A percentile compares a stretch with the other conserved stretches of the same genome.
Evolutionary conservation across 2,888 invertebrate species (phyloP).

Genomic region (Alentia gelatinosa): DNA sequence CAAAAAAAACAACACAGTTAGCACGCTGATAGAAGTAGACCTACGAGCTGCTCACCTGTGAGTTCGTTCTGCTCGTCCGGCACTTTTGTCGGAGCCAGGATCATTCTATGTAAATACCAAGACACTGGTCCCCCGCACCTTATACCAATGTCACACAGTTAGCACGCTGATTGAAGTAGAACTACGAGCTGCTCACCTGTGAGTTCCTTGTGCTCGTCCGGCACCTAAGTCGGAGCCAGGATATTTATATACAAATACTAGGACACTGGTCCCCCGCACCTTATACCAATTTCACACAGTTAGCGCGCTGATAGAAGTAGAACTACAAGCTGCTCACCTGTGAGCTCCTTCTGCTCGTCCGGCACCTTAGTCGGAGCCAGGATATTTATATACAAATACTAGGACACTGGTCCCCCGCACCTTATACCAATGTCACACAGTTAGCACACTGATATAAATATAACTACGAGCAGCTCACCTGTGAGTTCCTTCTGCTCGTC

Average conservation of each 20-base stretch:
- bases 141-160: no score
- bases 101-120: no score
- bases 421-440: background rate
- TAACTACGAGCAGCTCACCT: constrained; percentile 82
- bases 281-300: background rate
- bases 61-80: constrained; percentile 92
- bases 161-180: no score
- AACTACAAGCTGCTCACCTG: constrained; percentile 83
- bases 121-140: no score
- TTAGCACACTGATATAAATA: background rate
- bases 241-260: constrained; percentile 81
- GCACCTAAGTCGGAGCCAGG: constrained; percentile 91
- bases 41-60: constrained; percentile 85
- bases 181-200: constrained; percentile 86
- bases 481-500: constrained; percentile 93
- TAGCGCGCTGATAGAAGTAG: background rate
- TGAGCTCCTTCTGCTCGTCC: constrained; percentile 91
- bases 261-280: background rate
- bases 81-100: constrained; percentile 92
- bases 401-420: background rate
- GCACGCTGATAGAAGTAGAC: no score
- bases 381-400: constrained; percentile 81
- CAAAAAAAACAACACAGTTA: no score
- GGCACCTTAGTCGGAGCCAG: constrained; percentile 92
- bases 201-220: constrained; percentile 91